Evolutionary conservation across 2,113 vertebrate genomes (phyloP).

Genomic region (Larimichthys polyactis): DNA sequence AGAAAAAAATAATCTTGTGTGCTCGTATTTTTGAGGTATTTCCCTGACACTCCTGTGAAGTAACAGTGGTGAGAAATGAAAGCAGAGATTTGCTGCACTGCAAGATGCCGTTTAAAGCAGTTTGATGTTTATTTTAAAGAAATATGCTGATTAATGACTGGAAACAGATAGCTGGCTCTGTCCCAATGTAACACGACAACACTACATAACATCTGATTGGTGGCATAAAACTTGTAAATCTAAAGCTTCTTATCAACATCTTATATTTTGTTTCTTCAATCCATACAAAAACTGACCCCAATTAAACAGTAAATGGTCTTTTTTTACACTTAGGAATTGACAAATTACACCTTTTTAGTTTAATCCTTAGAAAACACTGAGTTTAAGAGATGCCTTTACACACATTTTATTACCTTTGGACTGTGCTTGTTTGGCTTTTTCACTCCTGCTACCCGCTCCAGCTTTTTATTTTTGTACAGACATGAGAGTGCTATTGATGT

Average conservation of each 20-base stretch:
- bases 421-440: not conserved
- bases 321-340: not conserved
- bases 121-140: not conserved
- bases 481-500: not conserved
- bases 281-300: not conserved
- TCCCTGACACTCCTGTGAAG: not conserved
- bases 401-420: not conserved
- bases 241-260: too few species aligned
- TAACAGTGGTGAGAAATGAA: not conserved
- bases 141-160: not conserved
- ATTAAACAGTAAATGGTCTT: not conserved
- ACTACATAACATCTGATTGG: too few species aligned
- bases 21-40: not conserved
- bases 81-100: not conserved
- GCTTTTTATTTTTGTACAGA: not conserved
- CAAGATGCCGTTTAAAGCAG: not conserved
- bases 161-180: too few species aligned
- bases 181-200: too few species aligned
- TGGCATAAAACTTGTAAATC: too few species aligned
- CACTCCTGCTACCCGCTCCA: not conserved
- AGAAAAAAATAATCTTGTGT: not conserved
- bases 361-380: too few species aligned
- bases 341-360: too few species aligned
- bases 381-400: not conserved
- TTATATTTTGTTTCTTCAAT: too few species aligned